These are phyloP conservation scores for Gallinago media DNA, from an alignment of 2,113 vertebrate species.

Conservation along the genomic window DNA sequence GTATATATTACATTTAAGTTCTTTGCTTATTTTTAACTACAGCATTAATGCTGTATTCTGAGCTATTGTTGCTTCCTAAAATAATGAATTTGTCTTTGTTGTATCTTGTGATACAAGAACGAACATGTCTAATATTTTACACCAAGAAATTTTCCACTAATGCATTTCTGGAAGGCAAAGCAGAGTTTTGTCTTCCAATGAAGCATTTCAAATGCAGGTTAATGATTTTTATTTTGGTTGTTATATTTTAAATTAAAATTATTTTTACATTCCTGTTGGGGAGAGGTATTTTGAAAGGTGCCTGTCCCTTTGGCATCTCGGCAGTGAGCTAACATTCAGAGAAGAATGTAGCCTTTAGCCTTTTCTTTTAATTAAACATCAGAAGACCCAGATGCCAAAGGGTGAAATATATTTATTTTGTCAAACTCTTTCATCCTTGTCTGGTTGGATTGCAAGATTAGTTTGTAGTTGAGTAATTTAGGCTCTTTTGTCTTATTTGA, in stretches of 20 bases:
- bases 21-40: not conserved
- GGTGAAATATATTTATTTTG: conserved; percentile 51
- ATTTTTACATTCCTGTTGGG: conserved; percentile 24
- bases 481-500: not conserved
- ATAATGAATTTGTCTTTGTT: conserved; percentile 63
- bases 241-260: conserved; percentile 60
- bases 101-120: conserved; percentile 70
- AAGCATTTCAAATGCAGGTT: conserved; percentile 70
- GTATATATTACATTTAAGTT: not conserved
- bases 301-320: conserved; percentile 34
- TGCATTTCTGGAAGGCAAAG: conserved; percentile 59
- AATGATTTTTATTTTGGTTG: conserved; percentile 61
- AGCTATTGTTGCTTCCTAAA: conserved; percentile 50
- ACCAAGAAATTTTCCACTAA: conserved; percentile 66
- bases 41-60: conserved; percentile 18
- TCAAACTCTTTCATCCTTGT: conserved; percentile 13
- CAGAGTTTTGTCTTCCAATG: conserved; percentile 44
- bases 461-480: conserved; percentile 9
- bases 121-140: conserved; percentile 64
- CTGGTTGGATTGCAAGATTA: conserved; percentile 19
- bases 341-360: conserved; percentile 62
- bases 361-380: conserved; percentile 72
- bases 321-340: not conserved
- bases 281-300: conserved; percentile 38
- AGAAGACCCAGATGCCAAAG: conserved; percentile 49